Evolutionary conservation across 1,140 invertebrate species (phyloP).

Genomic region (Drosophila pseudoobscura): DNA sequence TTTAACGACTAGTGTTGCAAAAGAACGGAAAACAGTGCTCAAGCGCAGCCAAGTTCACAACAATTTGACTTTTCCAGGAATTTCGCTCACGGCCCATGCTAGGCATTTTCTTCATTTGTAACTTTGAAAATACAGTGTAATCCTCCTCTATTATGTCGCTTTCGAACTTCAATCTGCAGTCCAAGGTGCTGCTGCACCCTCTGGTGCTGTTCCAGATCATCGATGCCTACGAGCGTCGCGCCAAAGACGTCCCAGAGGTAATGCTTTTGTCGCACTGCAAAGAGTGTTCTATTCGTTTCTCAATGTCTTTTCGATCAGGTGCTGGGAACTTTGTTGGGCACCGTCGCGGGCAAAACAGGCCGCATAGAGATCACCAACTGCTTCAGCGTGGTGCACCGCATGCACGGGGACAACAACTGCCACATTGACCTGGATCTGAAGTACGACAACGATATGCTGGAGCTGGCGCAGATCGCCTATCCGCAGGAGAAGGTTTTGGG

Average conservation of each 20-base stretch:
- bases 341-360: slow-evolving; percentile 25
- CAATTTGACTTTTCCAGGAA: not conserved
- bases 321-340: slow-evolving; percentile 59
- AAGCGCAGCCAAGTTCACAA: slow-evolving; percentile 49
- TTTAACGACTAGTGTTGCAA: not conserved
- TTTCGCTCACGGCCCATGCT: no score
- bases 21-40: not conserved
- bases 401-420: slow-evolving; percentile 27
- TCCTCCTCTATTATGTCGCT: slow-evolving; percentile 22
- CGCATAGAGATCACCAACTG: slow-evolving; percentile 62
- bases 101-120: not conserved
- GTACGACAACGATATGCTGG: slow-evolving; percentile 56
- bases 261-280: no score
- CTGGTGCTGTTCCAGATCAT: slow-evolving; percentile 70
- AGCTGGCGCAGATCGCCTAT: slow-evolving; percentile 53
- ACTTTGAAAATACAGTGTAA: not conserved
- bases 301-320: slow-evolving; percentile 8
- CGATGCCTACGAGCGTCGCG: slow-evolving; percentile 59
- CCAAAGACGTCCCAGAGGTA: slow-evolving; percentile 17
- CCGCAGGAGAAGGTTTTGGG: slow-evolving; percentile 62
- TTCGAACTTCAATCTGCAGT: slow-evolving; percentile 34
- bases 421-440: slow-evolving; percentile 52
- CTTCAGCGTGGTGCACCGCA: slow-evolving; percentile 46
- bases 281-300: not conserved
- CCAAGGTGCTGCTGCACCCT: slow-evolving; percentile 55